These are phyloP conservation scores for Tortricodes alternella DNA, from an alignment of 2,888 invertebrate species.

Conservation along the genomic window DNA sequence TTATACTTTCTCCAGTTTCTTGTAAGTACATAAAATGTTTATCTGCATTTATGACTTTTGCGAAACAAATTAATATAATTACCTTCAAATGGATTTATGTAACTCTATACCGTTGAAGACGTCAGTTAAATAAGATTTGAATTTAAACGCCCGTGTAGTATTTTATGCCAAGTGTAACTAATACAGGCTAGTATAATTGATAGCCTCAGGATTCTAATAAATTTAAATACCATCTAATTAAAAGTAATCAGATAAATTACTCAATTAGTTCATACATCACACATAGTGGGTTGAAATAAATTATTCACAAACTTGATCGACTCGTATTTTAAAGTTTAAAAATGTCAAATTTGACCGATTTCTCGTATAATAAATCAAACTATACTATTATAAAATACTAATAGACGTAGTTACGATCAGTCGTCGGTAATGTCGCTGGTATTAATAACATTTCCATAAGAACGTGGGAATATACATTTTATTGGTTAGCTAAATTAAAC, in stretches of 20 bases:
- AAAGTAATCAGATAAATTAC: not conserved
- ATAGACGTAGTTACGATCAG: not conserved
- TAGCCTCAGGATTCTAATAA: not conserved
- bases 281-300: not conserved
- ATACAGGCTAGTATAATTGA: not conserved
- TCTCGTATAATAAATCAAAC: constrained; percentile 2
- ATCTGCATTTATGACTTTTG: not conserved
- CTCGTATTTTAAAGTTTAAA: not conserved
- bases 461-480: not conserved
- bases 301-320: not conserved
- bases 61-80: constrained; percentile 2
- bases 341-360: not conserved
- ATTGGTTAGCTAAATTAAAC: too few species aligned
- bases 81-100: too few species aligned
- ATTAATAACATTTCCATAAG: not conserved
- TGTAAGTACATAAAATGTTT: constrained; percentile 12
- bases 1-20: constrained; percentile 21
- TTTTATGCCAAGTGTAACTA: too few species aligned
- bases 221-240: not conserved
- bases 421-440: not conserved
- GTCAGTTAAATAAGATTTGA: too few species aligned
- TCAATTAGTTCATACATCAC: not conserved
- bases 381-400: not conserved
- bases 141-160: too few species aligned
- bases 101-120: too few species aligned